Percentiles rank a stretch among this genome's conserved stretches.
These are phyloP conservation scores for Erynnis tages DNA, from an alignment of 2,888 invertebrate genomes.

Conservation along the genomic window DNA sequence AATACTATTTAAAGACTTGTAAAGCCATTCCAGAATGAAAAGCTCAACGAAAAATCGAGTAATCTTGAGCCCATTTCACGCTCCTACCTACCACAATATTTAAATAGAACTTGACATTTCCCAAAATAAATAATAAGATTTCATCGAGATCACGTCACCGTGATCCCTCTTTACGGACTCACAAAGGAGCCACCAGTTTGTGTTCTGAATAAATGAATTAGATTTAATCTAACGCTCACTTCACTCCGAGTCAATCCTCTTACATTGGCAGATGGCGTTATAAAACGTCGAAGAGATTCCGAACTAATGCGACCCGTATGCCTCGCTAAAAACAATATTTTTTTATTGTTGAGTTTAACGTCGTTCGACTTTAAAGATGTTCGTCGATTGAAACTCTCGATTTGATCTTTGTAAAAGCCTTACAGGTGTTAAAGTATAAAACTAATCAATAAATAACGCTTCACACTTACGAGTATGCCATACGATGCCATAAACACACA, in stretches of 20 bases:
- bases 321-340: no score
- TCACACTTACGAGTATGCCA: no score
- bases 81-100: background rate
- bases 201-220: slow-evolving; percentile 26
- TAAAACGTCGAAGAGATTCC: slow-evolving; percentile 15
- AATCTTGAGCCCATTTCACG: background rate
- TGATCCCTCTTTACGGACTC: slow-evolving; percentile 3
- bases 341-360: no score
- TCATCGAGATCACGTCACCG: slow-evolving; percentile 10
- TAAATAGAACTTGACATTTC: background rate
- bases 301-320: background rate
- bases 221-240: slow-evolving; percentile 21
- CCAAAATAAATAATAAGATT: slow-evolving; percentile 24
- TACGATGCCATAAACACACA: no score
- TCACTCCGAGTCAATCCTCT: slow-evolving; percentile 19
- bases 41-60: background rate
- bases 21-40: background rate
- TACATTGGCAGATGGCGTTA: slow-evolving; percentile 12
- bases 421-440: no score
- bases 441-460: no score
- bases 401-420: no score
- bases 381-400: no score
- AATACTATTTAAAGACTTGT: background rate
- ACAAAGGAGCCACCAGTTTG: slow-evolving; percentile 20
- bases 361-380: no score